Conservation (phyloP, 2,797 vertebrate genomes). For the Glyptemys insculpta region DNA sequence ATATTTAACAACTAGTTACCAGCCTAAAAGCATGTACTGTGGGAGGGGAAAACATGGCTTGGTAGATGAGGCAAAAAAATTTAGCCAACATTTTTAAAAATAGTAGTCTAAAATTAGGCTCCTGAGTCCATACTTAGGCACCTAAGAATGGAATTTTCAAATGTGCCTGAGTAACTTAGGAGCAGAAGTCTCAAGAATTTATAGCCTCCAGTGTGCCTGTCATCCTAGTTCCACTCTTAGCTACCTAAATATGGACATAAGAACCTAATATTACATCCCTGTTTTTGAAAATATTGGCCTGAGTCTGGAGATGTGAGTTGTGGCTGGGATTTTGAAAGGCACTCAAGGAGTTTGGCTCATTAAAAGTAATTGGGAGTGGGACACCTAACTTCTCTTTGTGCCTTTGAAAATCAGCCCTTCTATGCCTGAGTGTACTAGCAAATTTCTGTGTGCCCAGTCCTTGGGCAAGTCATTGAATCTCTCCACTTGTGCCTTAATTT, state of each 20-base stretch:
- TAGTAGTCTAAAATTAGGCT: not conserved
- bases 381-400: not conserved
- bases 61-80: not conserved
- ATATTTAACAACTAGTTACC: not conserved
- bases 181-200: not conserved
- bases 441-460: rapidly evolving
- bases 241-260: rapidly evolving
- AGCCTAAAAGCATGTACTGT: not conserved
- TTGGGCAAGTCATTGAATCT: not conserved
- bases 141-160: not conserved
- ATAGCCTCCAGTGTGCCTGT: not conserved
- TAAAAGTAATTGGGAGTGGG: not conserved
- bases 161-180: not conserved
- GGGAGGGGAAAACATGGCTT: not conserved
- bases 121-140: not conserved
- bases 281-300: not conserved
- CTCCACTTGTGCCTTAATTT: not conserved
- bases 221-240: rapidly evolving
- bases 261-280: not conserved
- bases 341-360: not conserved
- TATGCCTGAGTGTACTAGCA: not conserved
- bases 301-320: not conserved
- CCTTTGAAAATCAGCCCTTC: not conserved
- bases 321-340: not conserved
- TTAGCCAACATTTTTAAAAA: not conserved